Evolutionary conservation across 2,113 vertebrate species (phyloP), one percentile per base, ranked within the genome.

Genomic region (Cochlearius cochlearius): DNA sequence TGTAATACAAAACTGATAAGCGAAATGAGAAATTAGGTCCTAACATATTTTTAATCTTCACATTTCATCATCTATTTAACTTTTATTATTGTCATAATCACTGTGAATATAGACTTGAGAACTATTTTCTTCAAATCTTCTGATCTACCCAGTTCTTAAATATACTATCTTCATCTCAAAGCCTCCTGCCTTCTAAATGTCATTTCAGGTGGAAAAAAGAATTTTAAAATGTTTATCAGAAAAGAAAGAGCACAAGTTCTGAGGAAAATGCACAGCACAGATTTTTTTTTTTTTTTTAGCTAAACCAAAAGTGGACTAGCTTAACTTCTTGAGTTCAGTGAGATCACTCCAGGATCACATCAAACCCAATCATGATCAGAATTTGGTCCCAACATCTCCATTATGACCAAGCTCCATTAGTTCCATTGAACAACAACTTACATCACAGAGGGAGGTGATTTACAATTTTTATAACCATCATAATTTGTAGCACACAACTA

Each of bases 391-490:
- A 86, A 68, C 2, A 0, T 45, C 58, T 81, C 55, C 26, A 26
- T 85, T 72, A 76, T 4, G 29, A 85, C n/a, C 68, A 62, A 68
- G 36, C 12, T 94, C 66, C 34, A 64, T 72, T 72, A 89, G 36
- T 68, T 82, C 60, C 38, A 85, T 17, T 10, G 17, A 85, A 90
- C 69, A 82, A 66, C 66, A 91, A 43, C 3, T 21, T 62, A 76
- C 22, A 75, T 75, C 80, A 81, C 30, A 66, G 53, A 68, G 38
- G 34, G 77, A 92, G 89, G 58, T 26, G 83, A 92, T 90, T 96
- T 79, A 79, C n/a, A 91, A 30, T 88, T 95, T 94, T 90, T 95
- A 95, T 58, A 95, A 83, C 84, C 77, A 79, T 79, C 77, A 41
- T 87, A 53, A 92, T 93, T 93, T 86, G 88, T 68, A 88, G 78